Conservation (phyloP, 2,113 vertebrate species). For the Gymnorhina tibicen region DNA sequence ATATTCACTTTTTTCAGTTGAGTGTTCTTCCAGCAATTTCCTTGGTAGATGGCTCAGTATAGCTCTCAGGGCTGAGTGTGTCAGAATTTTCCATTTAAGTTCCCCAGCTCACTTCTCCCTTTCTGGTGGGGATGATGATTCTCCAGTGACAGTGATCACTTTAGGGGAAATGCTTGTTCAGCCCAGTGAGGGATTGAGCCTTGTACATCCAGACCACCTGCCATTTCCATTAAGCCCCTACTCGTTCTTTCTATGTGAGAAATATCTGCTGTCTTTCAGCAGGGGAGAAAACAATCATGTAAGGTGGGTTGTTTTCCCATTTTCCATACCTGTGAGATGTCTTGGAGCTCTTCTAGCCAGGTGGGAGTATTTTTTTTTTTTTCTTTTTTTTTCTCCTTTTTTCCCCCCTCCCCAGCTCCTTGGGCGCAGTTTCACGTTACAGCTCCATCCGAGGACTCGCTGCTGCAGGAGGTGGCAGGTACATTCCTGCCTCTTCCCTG, state of each 20-base stretch:
- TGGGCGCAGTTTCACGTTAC: constrained; percentile 1
- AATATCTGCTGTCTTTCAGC: constrained; percentile 34
- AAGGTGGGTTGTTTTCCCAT: background rate
- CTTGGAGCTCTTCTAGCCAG: background rate
- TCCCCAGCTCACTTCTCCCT: background rate
- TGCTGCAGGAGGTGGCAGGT: constrained; percentile 48
- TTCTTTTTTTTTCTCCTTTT: no score
- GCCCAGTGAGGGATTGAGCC: background rate
- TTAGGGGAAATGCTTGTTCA: background rate
- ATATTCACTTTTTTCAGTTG: background rate
- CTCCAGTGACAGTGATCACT: background rate
- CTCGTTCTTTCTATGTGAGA: background rate
- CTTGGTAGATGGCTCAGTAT: background rate
- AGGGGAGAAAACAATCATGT: constrained; percentile 33
- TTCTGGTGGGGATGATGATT: background rate
- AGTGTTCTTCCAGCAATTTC: background rate
- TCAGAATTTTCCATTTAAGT: background rate
- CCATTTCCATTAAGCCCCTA: constrained; percentile 44
- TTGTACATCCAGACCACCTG: background rate
- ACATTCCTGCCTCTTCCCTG: constrained; percentile 7
- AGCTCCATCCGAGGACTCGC: background rate
- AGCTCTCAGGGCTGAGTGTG: background rate
- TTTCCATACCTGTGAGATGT: background rate
- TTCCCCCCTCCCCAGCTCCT: background rate
- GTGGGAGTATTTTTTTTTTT: background rate